Evolutionary conservation across 2,113 vertebrate species (phyloP), one percentile per base, ranked within the genome.

Genomic region (Triplophysa dalaica): DNA sequence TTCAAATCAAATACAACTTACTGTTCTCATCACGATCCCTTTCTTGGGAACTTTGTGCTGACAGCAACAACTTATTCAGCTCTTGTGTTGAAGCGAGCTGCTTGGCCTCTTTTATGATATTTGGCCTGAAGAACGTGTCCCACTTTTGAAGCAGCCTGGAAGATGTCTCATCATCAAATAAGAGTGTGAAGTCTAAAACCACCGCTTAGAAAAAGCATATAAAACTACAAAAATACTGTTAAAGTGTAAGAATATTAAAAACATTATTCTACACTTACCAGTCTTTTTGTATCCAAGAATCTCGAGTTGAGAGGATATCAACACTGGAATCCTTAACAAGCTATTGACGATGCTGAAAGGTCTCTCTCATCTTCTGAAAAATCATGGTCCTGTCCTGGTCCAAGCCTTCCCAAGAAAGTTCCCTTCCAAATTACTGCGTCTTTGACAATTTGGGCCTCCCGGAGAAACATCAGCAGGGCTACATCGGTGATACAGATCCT

Each of bases 361-460:
- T 84, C 58, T 64, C 29, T 67, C n/a, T 78, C 69, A 79, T 76
- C 48, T 75, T 79, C 62, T 79, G 70, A 22, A 76, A 82, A 64
- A 84, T 79, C 33, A 75, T 9, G 45, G 21, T 38, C 21, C 65
- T 79, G 70, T 86, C 83, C 67, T 68, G 48, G 70, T n/a, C n/a
- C 82, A 83, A 60, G 67, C 83, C 85, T 85, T 48, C 13, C 80
- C 78, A n/a, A 77, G 82, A 56, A 75, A 83, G 77, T 70, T 85
- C 3, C 2, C 43, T 70, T 87, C 79, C 70, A 76, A 76, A 85
- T 48, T 64, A 16, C 75, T 2, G 13, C 29, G 43, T 14, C 83
- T 88, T 68, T 82, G 68, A 62, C 65, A 26, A 62, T 77, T 75
- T 74, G 75, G 76, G 29, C 85, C 83, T 66, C 84, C 83, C 54